These are phyloP conservation scores for Scolanthus callimorphus DNA, from an alignment of 92 coral and sea anemone species.

Conservation along the genomic window DNA sequence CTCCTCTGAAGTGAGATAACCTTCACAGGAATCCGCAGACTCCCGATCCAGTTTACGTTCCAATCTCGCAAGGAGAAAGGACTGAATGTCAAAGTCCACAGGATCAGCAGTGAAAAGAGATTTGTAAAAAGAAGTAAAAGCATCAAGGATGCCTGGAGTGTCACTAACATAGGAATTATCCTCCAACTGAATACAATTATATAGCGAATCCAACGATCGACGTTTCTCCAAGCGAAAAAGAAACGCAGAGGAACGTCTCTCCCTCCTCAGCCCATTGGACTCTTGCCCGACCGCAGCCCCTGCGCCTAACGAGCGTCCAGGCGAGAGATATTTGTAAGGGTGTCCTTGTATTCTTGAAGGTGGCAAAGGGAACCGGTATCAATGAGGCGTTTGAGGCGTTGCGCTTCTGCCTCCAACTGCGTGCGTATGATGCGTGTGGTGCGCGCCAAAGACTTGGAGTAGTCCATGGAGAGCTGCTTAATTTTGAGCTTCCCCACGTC, in stretches of 20 bases:
- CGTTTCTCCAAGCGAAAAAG: background rate
- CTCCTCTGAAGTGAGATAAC: background rate
- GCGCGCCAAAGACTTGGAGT: too few species aligned
- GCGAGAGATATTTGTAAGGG: background rate
- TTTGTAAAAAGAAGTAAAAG: too few species aligned
- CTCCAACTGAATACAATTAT: background rate
- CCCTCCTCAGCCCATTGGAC: background rate
- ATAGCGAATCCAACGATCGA: too few species aligned
- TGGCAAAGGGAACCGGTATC: background rate
- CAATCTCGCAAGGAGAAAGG: too few species aligned
- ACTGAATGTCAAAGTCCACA: too few species aligned
- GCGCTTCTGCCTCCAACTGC: background rate
- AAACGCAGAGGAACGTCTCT: too few species aligned
- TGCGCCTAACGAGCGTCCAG: background rate
- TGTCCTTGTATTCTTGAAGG: background rate
- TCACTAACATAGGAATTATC: too few species aligned
- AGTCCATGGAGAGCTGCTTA: background rate
- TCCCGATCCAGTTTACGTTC: background rate
- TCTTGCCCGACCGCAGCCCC: background rate
- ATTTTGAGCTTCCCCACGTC: conserved; percentile 10
- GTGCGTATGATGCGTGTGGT: background rate
- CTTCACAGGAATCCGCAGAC: background rate
- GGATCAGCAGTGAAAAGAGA: too few species aligned
- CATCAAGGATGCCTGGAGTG: too few species aligned
- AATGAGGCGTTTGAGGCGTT: background rate